Percentiles rank a stretch among this genome's conserved stretches.
Conservation (phyloP, 2,113 vertebrate genomes). For the Struthidea cinerea region DNA sequence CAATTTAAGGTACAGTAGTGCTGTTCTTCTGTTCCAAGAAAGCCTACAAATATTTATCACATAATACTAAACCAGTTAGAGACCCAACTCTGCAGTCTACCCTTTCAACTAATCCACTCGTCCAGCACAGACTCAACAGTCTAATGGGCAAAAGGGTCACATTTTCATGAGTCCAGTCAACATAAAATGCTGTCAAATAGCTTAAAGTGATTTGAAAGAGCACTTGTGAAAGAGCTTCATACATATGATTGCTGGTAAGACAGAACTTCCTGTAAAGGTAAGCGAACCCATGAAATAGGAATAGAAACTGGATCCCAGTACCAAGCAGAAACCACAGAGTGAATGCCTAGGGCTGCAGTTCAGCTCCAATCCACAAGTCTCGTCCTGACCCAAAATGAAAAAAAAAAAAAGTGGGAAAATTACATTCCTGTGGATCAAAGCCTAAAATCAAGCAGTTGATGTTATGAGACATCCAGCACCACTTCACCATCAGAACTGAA, state of each 20-base stretch:
- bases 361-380: not conserved
- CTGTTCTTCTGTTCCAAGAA: not conserved
- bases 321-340: not conserved
- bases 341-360: not conserved
- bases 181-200: not conserved
- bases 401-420: not conserved
- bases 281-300: not conserved
- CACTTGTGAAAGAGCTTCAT: not conserved
- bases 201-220: not conserved
- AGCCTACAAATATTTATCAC: not conserved
- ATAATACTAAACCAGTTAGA: not conserved
- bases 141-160: not conserved
- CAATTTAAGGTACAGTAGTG: not conserved
- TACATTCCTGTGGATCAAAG: not conserved
- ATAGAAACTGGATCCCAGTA: not conserved
- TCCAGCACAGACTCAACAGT: not conserved
- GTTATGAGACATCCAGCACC: not conserved
- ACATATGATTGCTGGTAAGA: not conserved
- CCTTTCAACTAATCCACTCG: not conserved
- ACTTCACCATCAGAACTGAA: not conserved
- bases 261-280: not conserved
- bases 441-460: not conserved
- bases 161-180: not conserved
- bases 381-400: not conserved
- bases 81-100: not conserved